phyloP scores from a whole-genome alignment of 2,888 invertebrate species.

The Drosophila infuscata region DNA sequence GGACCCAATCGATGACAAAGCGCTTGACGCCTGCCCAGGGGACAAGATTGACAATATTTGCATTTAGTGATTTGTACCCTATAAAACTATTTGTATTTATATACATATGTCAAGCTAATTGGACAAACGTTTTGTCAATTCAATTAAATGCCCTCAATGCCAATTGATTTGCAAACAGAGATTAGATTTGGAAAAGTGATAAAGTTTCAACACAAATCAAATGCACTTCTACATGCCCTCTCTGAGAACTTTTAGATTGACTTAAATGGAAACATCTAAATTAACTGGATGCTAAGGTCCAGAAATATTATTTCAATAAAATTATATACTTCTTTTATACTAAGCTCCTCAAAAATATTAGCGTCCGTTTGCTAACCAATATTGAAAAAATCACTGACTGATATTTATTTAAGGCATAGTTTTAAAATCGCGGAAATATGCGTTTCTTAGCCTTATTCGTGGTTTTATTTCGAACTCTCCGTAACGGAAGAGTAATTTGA shows the following conservation, averaged over 20 bases:
- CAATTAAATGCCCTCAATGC: constrained; percentile 61
- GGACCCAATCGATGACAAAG: constrained; percentile 36
- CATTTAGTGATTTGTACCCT: constrained; percentile 18
- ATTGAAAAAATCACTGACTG: neutral
- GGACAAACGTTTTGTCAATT: constrained; percentile 43
- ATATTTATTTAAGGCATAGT: neutral
- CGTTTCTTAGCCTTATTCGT: neutral
- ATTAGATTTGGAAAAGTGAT: constrained; percentile 24
- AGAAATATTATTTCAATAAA: neutral
- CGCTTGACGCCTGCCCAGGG: constrained; percentile 20
- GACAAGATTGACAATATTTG: constrained; percentile 44
- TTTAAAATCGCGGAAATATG: neutral
- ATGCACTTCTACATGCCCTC: constrained; percentile 17
- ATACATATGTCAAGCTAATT: constrained; percentile 59
- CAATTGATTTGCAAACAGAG: constrained; percentile 73
- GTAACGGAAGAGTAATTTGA: neutral
- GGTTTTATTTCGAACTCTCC: neutral
- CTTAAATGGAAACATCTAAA: neutral
- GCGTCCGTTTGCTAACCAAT: neutral
- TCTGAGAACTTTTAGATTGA: neutral
- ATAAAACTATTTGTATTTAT: constrained; percentile 5
- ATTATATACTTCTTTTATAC: neutral
- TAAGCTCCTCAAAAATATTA: neutral
- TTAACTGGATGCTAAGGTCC: neutral
- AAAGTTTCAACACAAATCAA: neutral